Base-by-base conservation (phyloP, 1,140 invertebrate species). In the Globodera rostochiensis region DNA sequence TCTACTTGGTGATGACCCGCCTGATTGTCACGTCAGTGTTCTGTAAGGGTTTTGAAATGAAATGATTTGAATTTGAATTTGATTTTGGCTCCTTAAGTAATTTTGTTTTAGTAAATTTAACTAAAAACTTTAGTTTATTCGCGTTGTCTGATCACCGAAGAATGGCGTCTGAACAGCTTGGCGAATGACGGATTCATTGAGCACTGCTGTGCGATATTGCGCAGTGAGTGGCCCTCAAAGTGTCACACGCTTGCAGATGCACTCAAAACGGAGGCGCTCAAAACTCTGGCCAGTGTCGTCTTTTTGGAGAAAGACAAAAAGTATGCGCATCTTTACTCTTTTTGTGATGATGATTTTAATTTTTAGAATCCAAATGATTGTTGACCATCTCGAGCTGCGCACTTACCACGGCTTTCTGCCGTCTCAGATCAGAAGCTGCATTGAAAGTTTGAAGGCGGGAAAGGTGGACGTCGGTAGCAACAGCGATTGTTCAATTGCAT, bases 231-330 rank as follows among this genome's bases (percentile, higher is more conserved):
- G 67, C 13, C 74, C 0, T 3, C 77, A 60, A 78, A 50, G 9
- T 80, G 25, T 53, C 53, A 77, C 19, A n/a, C 83, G 5, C 57
- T 71, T 11, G 11, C 84, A 4, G 85, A 86, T 69, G 81, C 67
- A 8, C 21, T 86, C 69, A 85, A 84, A 79, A 86, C 86, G 19
- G 85, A 86, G 77, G 87, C 85, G 36, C 47, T 86, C 47, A 87
- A 88, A 70, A 86, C 85, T n/a, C 21, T 86, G 53, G 84, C 85
- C 46, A 86, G 85, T 82, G 86, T 86, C 70, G 84, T 86, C 46
- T 86, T 88, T 70, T 60, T 86, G 46, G 85, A 86, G 5, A 86
- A 86, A 36, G 83, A 77, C 49, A 74, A 67, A 70, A 88, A 86
- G 87, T 86, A 70, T 82, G 82, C 53, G 4, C 49, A 25, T 25